Evolutionary conservation across 1,140 invertebrate genomes (phyloP), one percentile per base, ranked within the genome.

Genomic region (Dreissena polymorpha): DNA sequence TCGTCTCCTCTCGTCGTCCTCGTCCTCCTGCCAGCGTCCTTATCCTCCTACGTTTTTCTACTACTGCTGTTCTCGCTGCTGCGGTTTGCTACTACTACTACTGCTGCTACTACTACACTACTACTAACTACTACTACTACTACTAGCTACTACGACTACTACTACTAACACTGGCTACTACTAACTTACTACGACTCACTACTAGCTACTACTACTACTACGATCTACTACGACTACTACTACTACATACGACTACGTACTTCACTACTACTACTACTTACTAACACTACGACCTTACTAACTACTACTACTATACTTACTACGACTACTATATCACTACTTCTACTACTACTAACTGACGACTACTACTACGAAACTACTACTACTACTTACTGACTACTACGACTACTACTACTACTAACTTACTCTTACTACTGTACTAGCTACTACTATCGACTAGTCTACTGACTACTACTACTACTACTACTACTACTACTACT

Each of bases 101-200:
- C n/a, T n/a, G n/a, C n/a, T n/a, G n/a, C n/a, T n/a, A n/a, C n/a
- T n/a, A n/a, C n/a, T n/a, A n/a, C n/a, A n/a, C n/a, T n/a, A n/a
- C n/a, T n/a, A n/a, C n/a, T n/a, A n/a, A n/a, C n/a, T n/a, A n/a
- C n/a, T n/a, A n/a, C n/a, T n/a, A n/a, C n/a, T n/a, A n/a, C n/a
- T n/a, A n/a, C n/a, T n/a, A n/a, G n/a, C 27, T 73, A 50, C 71
- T 55, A 73, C 71, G 49, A 73, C 71, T 55, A 73, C 71, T 73
- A 27, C 71, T 8, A 73, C 71, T 73, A 53, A n/a, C n/a, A n/a
- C n/a, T n/a, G n/a, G n/a, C 71, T 55, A 73, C 71, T 73, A 73
- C 71, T 55, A n/a, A n/a, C n/a, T n/a, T n/a, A n/a, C n/a, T n/a
- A n/a, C n/a, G n/a, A n/a, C n/a, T n/a, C n/a, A 53, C 71, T 73